Evolutionary conservation across 1,140 invertebrate genomes (phyloP).

Genomic region (Tribolium castaneum): DNA sequence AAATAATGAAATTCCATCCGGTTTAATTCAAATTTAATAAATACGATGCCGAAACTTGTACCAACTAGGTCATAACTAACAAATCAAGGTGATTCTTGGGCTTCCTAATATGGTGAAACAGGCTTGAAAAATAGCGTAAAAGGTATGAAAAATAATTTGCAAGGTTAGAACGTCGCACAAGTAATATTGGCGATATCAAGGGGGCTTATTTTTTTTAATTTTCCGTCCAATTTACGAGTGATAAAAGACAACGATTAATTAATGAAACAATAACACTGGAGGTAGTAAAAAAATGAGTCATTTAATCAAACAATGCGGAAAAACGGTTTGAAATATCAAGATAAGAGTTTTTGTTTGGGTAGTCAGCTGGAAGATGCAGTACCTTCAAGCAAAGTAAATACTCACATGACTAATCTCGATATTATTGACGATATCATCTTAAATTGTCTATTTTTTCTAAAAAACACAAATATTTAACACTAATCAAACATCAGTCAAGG

Average conservation of each 20-base stretch:
- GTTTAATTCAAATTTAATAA: not conserved
- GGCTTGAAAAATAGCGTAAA: not conserved
- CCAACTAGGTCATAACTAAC: not conserved
- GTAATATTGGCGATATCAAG: too few relatives aligned
- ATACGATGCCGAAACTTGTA: not conserved
- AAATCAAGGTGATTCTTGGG: conserved; percentile 6
- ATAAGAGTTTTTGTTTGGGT: conserved; percentile 29
- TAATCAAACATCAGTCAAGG: conserved; percentile 40
- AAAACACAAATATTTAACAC: conserved; percentile 11
- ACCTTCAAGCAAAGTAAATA: conserved; percentile 26
- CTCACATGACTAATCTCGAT: conserved; percentile 54
- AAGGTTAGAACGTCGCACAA: not conserved
- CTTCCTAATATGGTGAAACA: conserved; percentile 22
- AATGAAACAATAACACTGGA: too few relatives aligned
- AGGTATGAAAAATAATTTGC: not conserved
- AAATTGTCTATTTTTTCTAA: not conserved
- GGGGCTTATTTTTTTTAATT: too few relatives aligned
- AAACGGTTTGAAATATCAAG: conserved; percentile 19
- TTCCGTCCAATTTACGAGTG: too few relatives aligned
- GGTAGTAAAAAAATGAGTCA: not conserved
- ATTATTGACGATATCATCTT: conserved; percentile 54
- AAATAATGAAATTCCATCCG: not conserved
- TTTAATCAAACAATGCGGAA: not conserved
- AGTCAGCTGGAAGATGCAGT: conserved; percentile 30
- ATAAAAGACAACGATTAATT: too few relatives aligned